phyloP scores from a whole-genome alignment of 2,113 vertebrate species.

The Coturnix japonica region DNA sequence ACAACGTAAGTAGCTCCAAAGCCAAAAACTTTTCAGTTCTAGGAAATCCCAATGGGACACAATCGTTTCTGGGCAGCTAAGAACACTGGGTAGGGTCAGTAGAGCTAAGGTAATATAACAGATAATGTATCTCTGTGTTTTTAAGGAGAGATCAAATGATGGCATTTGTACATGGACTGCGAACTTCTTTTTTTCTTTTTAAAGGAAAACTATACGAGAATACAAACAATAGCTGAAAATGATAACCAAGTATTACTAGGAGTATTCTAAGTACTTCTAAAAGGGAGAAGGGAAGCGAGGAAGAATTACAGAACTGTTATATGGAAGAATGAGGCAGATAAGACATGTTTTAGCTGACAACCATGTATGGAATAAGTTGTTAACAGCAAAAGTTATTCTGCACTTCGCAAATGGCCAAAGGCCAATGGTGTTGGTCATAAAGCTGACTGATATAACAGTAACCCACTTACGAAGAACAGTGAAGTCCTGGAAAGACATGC shows the following conservation, averaged over 20 bases:
- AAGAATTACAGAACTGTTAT: background rate
- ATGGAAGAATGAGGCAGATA: background rate
- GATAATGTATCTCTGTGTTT: background rate
- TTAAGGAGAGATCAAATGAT: background rate
- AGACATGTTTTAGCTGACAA: background rate
- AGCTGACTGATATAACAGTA: background rate
- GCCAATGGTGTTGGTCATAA: background rate
- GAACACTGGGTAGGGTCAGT: background rate
- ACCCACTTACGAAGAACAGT: background rate
- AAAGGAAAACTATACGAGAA: background rate
- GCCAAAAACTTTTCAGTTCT: background rate
- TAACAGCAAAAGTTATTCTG: background rate
- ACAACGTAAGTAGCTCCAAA: background rate
- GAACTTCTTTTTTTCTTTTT: background rate
- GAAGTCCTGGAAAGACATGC: background rate
- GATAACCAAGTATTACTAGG: background rate
- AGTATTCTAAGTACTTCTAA: background rate
- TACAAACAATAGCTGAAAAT: background rate
- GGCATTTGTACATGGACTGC: background rate
- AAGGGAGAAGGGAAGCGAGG: background rate
- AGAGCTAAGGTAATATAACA: background rate
- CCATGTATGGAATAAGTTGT: no score
- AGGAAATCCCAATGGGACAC: slow-evolving; percentile 19
- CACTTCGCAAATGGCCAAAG: background rate
- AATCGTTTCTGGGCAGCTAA: background rate